These are phyloP conservation scores for Chymomyza amoena DNA, from an alignment of 2,888 invertebrate species.

Conservation along the genomic window DNA sequence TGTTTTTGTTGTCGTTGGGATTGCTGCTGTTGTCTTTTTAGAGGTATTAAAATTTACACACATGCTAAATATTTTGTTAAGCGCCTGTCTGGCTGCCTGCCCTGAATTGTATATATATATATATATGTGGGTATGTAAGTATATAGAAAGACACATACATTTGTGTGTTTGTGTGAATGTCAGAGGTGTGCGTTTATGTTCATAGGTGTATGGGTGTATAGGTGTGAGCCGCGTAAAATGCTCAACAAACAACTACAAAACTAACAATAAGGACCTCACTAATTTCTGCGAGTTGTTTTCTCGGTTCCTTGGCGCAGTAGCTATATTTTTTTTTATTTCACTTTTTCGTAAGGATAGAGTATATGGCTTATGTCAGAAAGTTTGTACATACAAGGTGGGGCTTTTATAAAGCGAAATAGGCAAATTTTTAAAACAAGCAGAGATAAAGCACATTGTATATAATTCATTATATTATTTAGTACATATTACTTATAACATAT, in stretches of 20 bases:
- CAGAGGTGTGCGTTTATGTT: slow-evolving; percentile 14
- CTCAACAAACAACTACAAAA: slow-evolving; percentile 55
- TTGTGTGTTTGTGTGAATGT: slow-evolving; percentile 7
- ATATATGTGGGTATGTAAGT: background rate
- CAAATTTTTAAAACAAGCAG: too few species aligned
- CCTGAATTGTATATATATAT: background rate
- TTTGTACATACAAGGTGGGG: background rate
- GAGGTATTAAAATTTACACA: slow-evolving; percentile 55
- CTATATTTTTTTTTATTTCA: background rate
- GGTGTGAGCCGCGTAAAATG: slow-evolving; percentile 56
- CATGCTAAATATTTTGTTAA: slow-evolving; percentile 67
- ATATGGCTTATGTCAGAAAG: background rate
- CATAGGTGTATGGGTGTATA: background rate
- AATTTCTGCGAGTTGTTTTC: slow-evolving; percentile 43
- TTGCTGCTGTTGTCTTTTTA: slow-evolving; percentile 13
- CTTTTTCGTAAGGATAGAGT: slow-evolving; percentile 6
- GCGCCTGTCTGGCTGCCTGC: slow-evolving; percentile 37
- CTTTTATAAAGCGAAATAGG: too few species aligned
- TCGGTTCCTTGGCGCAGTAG: background rate
- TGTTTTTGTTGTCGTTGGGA: slow-evolving; percentile 19
- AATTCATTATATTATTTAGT: too few species aligned
- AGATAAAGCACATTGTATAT: too few species aligned
- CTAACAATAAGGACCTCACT: slow-evolving; percentile 55
- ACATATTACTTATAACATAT: too few species aligned
- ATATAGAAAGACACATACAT: background rate